A percentile compares a stretch with the other conserved stretches of the same genome.
These are phyloP conservation scores for Bugula neritina DNA, from an alignment of 2,888 invertebrate species.

Conservation along the genomic window DNA sequence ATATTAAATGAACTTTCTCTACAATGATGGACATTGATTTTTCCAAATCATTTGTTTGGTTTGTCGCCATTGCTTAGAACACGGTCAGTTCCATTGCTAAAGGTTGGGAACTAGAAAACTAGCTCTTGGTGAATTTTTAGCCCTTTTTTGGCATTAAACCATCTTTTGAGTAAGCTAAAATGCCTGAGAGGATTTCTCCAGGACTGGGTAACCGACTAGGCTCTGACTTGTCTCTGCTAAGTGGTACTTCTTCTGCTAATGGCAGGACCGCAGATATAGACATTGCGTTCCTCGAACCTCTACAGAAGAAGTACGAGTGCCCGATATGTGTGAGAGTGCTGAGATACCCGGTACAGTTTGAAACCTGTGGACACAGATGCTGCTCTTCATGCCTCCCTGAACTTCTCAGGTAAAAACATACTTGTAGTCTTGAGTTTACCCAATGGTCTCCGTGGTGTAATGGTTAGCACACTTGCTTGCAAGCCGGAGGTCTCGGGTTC, in stretches of 20 bases:
- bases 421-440: too few relatives aligned
- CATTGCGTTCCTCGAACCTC: slow-evolving; percentile 34
- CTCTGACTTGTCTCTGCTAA: background rate
- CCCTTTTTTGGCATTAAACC: too few relatives aligned
- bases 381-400: slow-evolving; percentile 44
- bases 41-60: background rate
- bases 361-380: slow-evolving; percentile 43
- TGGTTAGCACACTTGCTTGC: too few relatives aligned
- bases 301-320: slow-evolving; percentile 42
- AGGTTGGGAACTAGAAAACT: too few relatives aligned
- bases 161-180: too few relatives aligned
- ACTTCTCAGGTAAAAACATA: slow-evolving; percentile 39
- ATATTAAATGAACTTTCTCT: background rate
- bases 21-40: slow-evolving; percentile 8
- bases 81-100: too few relatives aligned
- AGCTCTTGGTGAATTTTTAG: too few relatives aligned
- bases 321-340: slow-evolving; percentile 40
- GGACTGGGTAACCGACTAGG: background rate
- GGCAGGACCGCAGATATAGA: slow-evolving; percentile 33
- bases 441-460: too few relatives aligned
- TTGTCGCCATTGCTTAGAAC: too few relatives aligned
- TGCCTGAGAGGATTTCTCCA: slow-evolving; percentile 21
- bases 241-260: slow-evolving; percentile 8
- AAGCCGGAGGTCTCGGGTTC: too few relatives aligned
- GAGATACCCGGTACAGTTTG: slow-evolving; percentile 43